phyloP scores from a whole-genome alignment of 2,113 vertebrate genomes.

The Dipodomys merriami region DNA sequence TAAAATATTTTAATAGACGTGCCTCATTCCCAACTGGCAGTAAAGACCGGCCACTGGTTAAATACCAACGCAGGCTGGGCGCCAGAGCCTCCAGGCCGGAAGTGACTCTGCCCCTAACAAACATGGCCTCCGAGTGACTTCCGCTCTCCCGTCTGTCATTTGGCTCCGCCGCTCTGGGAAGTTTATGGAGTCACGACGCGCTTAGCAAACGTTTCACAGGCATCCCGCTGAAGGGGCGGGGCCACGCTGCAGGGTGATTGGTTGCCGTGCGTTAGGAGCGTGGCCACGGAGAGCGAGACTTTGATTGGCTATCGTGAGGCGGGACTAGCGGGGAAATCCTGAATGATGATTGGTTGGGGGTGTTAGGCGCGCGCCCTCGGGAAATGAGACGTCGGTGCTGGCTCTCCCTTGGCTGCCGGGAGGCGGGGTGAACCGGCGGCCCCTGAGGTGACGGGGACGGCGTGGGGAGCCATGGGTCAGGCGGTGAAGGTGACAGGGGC shows the following conservation, averaged over 20 bases:
- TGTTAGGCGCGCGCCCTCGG: too few species aligned
- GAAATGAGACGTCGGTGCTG: too few species aligned
- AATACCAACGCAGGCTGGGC: accelerated
- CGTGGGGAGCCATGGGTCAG: constrained; percentile 52
- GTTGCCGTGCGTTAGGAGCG: background rate
- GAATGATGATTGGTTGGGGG: too few species aligned
- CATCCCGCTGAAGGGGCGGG: background rate
- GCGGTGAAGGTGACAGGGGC: constrained; percentile 68
- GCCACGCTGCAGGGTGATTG: constrained; percentile 53
- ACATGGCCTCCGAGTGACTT: constrained; percentile 53
- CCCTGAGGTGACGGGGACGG: accelerated
- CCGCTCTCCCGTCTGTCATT: background rate
- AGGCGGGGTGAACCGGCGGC: background rate
- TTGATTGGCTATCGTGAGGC: constrained; percentile 48
- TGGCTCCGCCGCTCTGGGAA: background rate
- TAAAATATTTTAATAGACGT: background rate
- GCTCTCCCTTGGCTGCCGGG: constrained; percentile 23
- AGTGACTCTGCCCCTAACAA: constrained; percentile 42
- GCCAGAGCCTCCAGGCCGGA: background rate
- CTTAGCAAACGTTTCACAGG: background rate
- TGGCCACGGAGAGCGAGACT: background rate
- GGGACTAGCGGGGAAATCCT: too few species aligned
- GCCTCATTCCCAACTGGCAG: background rate
- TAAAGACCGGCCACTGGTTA: background rate
- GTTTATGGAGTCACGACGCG: background rate